phyloP scores from a whole-genome alignment of 1,140 invertebrate genomes.

The Drosophila orosa region DNA sequence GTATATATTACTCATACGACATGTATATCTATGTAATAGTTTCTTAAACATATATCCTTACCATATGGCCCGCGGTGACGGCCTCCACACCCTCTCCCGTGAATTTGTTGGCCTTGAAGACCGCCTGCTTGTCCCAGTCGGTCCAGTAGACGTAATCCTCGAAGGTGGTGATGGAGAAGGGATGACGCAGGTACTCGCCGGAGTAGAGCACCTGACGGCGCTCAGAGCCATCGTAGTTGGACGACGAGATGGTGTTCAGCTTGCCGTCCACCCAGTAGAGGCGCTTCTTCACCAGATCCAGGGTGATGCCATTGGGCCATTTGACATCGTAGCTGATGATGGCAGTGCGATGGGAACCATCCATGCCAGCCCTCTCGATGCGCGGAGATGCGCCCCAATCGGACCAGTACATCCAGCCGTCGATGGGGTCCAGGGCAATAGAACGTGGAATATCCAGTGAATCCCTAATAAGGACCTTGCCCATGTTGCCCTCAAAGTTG shows the following conservation, averaged over 20 bases:
- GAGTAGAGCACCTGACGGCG: constrained; percentile 91
- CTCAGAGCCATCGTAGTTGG: constrained; percentile 93
- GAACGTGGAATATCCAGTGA: constrained; percentile 96
- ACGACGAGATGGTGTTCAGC: constrained; percentile 93
- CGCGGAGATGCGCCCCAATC: constrained; percentile 97
- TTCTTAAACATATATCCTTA: constrained; percentile 70
- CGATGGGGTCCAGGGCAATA: constrained; percentile 97
- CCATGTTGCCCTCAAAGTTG: constrained; percentile 94
- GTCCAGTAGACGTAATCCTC: constrained; percentile 98
- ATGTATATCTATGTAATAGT: not conserved
- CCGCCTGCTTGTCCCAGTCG: constrained; percentile 97
- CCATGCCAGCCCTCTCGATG: constrained; percentile 97
- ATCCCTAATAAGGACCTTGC: constrained; percentile 93
- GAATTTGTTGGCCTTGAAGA: constrained; percentile 97
- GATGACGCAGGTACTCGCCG: constrained; percentile 91
- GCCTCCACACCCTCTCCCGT: constrained; percentile 91
- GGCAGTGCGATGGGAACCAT: constrained; percentile 94
- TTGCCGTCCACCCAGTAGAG: constrained; percentile 99
- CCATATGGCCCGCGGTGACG: constrained; percentile 90
- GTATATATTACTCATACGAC: constrained; percentile 3
- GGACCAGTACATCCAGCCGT: constrained; percentile 98
- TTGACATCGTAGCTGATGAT: constrained; percentile 95
- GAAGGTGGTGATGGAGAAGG: constrained; percentile 96
- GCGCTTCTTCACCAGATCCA: constrained; percentile 92
- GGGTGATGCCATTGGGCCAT: constrained; percentile 97